Percentiles rank a stretch among this genome's conserved stretches.
Evolutionary conservation across 2,113 vertebrate species (phyloP).

Genomic region (Greenwoodochromis staneri): DNA sequence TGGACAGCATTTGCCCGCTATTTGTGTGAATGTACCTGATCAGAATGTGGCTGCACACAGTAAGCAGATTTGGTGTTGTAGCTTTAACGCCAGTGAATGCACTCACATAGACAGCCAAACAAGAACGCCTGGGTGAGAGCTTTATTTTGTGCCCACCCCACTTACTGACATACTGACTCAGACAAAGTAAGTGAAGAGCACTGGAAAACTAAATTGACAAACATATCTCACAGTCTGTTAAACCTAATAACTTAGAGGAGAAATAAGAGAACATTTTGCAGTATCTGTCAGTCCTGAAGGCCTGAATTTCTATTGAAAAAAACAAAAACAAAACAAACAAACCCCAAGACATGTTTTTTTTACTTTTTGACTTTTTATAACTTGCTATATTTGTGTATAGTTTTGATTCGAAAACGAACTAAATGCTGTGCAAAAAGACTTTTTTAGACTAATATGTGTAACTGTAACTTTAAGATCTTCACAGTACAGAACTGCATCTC

Average conservation of each 20-base stretch:
- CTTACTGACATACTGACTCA: neutral
- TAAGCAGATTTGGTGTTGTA: neutral
- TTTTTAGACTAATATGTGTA: fast-evolving
- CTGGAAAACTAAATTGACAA: neutral
- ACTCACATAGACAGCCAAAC: neutral
- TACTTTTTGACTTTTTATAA: neutral
- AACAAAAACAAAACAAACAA: neutral
- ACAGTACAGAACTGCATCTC: neutral
- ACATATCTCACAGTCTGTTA: neutral
- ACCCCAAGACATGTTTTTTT: neutral
- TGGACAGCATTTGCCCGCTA: neutral
- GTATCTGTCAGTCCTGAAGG: neutral
- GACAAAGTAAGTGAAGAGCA: neutral
- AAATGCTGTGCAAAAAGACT: neutral
- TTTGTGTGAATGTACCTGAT: neutral
- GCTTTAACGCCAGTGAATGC: neutral
- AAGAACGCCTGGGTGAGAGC: neutral
- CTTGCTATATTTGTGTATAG: neutral
- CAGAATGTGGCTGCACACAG: neutral
- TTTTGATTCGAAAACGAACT: neutral
- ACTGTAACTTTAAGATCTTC: neutral
- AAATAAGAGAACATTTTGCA: neutral
- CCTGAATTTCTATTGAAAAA: neutral
- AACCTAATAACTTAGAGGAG: neutral
- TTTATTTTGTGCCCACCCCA: neutral